phyloP scores from a whole-genome alignment of 1,140 invertebrate species.

The Drosophila equinoxialis region DNA sequence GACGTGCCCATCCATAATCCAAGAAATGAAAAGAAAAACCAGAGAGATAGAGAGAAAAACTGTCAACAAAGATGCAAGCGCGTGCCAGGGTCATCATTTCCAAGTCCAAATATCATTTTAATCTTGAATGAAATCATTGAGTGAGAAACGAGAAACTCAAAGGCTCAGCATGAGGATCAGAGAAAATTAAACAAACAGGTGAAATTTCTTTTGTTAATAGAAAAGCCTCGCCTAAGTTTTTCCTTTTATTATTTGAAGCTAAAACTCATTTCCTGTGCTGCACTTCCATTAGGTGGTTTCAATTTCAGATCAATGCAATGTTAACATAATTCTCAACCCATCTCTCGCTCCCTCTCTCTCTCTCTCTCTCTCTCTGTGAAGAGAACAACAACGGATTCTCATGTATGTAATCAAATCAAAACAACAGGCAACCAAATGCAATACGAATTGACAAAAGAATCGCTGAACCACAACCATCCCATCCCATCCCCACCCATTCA shows the following conservation, averaged over 20 bases:
- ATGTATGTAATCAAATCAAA: slow-evolving; percentile 43
- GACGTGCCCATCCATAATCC: slow-evolving; percentile 8
- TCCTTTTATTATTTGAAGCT: slow-evolving; percentile 9
- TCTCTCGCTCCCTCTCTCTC: neutral
- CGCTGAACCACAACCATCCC: slow-evolving; percentile 59
- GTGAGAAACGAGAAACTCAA: too few species aligned
- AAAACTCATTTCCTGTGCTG: slow-evolving; percentile 44
- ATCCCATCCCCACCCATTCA: neutral
- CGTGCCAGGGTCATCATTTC: slow-evolving; percentile 8
- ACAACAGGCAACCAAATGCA: slow-evolving; percentile 35
- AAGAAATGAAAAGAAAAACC: neutral
- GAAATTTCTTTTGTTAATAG: neutral
- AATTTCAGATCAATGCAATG: slow-evolving; percentile 50
- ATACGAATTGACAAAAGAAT: slow-evolving; percentile 57
- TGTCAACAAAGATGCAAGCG: slow-evolving; percentile 11
- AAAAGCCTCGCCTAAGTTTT: slow-evolving; percentile 33
- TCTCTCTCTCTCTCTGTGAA: neutral
- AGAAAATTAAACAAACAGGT: neutral
- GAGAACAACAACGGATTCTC: neutral
- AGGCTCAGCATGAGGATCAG: too few species aligned
- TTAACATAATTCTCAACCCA: slow-evolving; percentile 10
- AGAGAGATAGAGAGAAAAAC: neutral
- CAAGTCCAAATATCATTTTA: neutral
- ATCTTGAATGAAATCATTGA: neutral
- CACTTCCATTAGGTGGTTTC: slow-evolving; percentile 47